Percentiles rank a stretch among this genome's conserved stretches.
These are phyloP conservation scores for Neotoxoptera formosana DNA, from an alignment of 1,140 invertebrate species.

Conservation along the genomic window DNA sequence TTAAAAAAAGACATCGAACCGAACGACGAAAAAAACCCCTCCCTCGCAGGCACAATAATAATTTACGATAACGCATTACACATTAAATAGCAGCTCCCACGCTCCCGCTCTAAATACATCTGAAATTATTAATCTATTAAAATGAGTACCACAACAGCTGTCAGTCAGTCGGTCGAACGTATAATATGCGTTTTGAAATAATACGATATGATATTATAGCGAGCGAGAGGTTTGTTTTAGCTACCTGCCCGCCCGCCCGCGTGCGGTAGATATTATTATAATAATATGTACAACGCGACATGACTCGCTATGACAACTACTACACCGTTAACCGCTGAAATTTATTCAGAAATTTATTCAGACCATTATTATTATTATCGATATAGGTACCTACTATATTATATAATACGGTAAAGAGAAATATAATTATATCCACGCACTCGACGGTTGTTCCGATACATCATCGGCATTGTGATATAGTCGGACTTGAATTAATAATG, in stretches of 20 bases:
- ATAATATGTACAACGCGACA: neutral
- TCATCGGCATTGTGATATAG: neutral
- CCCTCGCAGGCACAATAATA: neutral
- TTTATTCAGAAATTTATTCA: slow-evolving; percentile 5
- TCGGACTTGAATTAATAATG: neutral
- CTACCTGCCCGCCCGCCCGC: neutral
- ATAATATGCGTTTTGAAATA: neutral
- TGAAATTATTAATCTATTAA: slow-evolving; percentile 20
- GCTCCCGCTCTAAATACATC: slow-evolving; percentile 3
- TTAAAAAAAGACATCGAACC: neutral
- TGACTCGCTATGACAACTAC: neutral
- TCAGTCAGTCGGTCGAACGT: neutral
- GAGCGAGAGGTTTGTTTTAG: neutral
- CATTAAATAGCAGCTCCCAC: neutral
- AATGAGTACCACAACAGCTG: slow-evolving; percentile 1
- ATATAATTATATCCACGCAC: neutral
- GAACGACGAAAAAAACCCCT: neutral
- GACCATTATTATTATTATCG: neutral
- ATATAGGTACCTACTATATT: too few species aligned
- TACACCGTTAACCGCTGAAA: neutral
- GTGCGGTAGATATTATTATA: too few species aligned
- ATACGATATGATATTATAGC: neutral
- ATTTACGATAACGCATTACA: slow-evolving; percentile 3
- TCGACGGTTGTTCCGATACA: neutral
- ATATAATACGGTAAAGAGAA: neutral